These are phyloP conservation scores for Istiophorus platypterus DNA, from an alignment of 2,113 vertebrate species.

Conservation along the genomic window DNA sequence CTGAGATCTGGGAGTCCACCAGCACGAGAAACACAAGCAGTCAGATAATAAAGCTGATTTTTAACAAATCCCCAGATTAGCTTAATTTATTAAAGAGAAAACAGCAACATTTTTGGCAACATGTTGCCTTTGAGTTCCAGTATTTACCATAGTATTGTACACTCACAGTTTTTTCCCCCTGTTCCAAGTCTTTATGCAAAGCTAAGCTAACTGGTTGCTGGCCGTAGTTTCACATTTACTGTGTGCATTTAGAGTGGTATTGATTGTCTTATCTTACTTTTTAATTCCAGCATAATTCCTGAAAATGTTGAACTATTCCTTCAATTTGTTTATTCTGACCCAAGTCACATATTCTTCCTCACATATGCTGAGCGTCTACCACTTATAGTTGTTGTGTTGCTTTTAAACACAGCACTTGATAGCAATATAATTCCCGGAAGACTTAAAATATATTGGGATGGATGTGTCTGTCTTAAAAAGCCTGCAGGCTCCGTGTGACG, in stretches of 20 bases:
- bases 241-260: neutral
- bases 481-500: constrained; percentile 34
- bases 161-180: too few species aligned
- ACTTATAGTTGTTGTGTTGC: constrained; percentile 11
- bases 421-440: constrained; percentile 6
- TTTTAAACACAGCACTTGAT: constrained; percentile 23
- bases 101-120: too few species aligned
- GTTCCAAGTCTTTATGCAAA: neutral
- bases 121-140: too few species aligned
- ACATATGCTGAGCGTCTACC: neutral
- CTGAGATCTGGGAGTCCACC: neutral
- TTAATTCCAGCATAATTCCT: neutral
- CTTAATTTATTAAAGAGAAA: too few species aligned
- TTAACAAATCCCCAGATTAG: too few species aligned
- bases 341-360: neutral
- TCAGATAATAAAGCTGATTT: too few species aligned
- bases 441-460: constrained; percentile 45
- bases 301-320: neutral
- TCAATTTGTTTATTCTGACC: neutral
- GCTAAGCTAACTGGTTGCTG: neutral
- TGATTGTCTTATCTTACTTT: neutral
- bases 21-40: too few species aligned
- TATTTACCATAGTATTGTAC: too few species aligned
- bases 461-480: constrained; percentile 58
- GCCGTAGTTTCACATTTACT: neutral